Conservation (phyloP, 2,888 invertebrate species). For the Agrypnus murinus region DNA sequence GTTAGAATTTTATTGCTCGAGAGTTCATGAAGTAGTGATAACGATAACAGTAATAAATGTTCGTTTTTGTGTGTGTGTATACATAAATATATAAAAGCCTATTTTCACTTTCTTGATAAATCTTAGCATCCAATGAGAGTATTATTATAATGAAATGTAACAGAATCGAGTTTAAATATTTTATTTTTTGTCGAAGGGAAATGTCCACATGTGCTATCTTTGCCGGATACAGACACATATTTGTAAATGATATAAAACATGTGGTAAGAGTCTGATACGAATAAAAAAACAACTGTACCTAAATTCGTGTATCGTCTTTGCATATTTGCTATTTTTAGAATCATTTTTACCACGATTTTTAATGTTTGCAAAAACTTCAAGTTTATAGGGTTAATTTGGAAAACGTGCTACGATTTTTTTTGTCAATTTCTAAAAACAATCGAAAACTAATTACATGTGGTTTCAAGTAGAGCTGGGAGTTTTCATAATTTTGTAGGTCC, state of each 20-base stretch:
- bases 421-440: too few species aligned
- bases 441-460: too few species aligned
- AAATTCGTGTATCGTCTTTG: conserved; percentile 19
- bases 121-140: neutral
- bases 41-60: neutral
- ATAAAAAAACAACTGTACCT: conserved; percentile 49
- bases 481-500: too few species aligned
- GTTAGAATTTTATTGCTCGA: too few species aligned
- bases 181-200: conserved; percentile 38
- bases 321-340: conserved; percentile 13
- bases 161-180: conserved; percentile 9
- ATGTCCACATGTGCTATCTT: conserved; percentile 55
- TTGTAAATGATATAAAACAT: conserved; percentile 59
- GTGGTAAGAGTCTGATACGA: conserved; percentile 56
- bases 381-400: too few species aligned
- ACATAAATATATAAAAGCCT: too few species aligned
- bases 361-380: too few species aligned
- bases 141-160: neutral
- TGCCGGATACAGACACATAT: conserved; percentile 60
- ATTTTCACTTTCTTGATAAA: conserved; percentile 35
- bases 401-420: too few species aligned
- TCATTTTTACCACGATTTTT: neutral
- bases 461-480: too few species aligned
- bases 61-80: neutral
- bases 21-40: neutral